Conservation (phyloP, 2,113 vertebrate genomes). For the Callipepla squamata region DNA sequence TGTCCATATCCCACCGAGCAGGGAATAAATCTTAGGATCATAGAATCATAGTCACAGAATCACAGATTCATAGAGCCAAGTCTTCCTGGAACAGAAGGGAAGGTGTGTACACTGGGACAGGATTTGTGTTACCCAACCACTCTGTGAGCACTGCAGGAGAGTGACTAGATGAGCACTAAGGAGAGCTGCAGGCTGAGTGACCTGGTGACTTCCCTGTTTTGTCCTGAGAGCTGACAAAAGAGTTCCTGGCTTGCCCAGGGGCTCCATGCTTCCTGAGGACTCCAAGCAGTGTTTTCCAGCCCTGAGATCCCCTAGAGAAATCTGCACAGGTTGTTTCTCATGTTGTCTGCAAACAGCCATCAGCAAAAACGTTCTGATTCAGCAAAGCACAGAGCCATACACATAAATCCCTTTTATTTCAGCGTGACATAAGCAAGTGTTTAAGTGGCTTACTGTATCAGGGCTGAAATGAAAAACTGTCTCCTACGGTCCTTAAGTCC, state of each 20-base stretch:
- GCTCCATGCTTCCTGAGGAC: background rate
- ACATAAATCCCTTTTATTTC: constrained; percentile 72
- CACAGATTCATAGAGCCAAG: background rate
- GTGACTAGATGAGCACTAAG: background rate
- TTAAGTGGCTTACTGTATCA: constrained; percentile 65
- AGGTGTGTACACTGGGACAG: rapidly evolving
- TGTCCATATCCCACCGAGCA: background rate
- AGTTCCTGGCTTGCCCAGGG: constrained; percentile 34
- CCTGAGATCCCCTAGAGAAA: background rate
- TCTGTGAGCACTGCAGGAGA: background rate
- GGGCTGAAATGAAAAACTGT: constrained; percentile 59
- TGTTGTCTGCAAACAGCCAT: background rate
- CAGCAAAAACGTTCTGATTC: constrained; percentile 64
- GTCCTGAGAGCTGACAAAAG: constrained; percentile 59
- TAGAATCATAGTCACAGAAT: background rate
- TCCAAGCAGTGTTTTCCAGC: background rate
- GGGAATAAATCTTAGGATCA: background rate
- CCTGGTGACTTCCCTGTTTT: constrained; percentile 63
- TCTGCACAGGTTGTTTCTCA: constrained; percentile 62
- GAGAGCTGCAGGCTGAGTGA: background rate
- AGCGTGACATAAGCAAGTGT: constrained; percentile 68
- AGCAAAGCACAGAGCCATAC: constrained; percentile 41
- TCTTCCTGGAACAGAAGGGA: background rate
- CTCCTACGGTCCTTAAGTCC: constrained; percentile 55
- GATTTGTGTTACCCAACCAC: background rate